Evolutionary conservation across 1,140 invertebrate genomes (phyloP).

Genomic region (Drosophila virilis): DNA sequence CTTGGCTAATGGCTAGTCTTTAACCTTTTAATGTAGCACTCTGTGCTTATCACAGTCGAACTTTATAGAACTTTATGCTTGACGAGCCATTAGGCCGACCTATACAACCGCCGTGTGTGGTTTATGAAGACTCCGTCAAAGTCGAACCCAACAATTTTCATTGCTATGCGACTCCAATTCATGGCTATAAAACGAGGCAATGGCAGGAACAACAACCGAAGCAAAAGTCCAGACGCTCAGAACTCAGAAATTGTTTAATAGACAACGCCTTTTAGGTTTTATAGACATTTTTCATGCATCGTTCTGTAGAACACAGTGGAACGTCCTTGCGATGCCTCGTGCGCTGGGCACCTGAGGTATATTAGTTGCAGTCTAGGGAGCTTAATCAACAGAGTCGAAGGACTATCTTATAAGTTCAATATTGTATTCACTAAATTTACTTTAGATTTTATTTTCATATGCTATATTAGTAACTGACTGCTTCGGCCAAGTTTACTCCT

Average conservation of each 20-base stretch:
- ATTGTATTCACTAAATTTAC: too few relatives aligned
- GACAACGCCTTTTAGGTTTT: slow-evolving; percentile 66
- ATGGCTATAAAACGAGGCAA: slow-evolving; percentile 37
- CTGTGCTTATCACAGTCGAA: slow-evolving; percentile 66
- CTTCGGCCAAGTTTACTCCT: too few relatives aligned
- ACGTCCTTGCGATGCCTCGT: slow-evolving; percentile 30
- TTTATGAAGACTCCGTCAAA: slow-evolving; percentile 39
- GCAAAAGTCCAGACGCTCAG: slow-evolving; percentile 34
- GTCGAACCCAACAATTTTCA: slow-evolving; percentile 40
- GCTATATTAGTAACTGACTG: too few relatives aligned
- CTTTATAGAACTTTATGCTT: slow-evolving; percentile 55
- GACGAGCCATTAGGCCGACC: slow-evolving; percentile 41
- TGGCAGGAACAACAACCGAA: not conserved
- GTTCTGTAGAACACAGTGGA: slow-evolving; percentile 14
- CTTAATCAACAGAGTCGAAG: too few relatives aligned
- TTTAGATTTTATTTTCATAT: too few relatives aligned
- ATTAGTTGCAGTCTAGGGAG: not conserved
- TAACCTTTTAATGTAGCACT: slow-evolving; percentile 78
- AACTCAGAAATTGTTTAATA: slow-evolving; percentile 56
- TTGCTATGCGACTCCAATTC: slow-evolving; percentile 49
- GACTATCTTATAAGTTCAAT: too few relatives aligned
- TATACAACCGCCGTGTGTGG: slow-evolving; percentile 41
- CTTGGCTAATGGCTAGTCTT: slow-evolving; percentile 80
- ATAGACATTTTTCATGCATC: slow-evolving; percentile 53
- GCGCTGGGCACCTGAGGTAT: not conserved